Percentiles rank a stretch among this genome's conserved stretches.
phyloP scores from a whole-genome alignment of 2,888 invertebrate genomes.

The Andrena fulva region DNA sequence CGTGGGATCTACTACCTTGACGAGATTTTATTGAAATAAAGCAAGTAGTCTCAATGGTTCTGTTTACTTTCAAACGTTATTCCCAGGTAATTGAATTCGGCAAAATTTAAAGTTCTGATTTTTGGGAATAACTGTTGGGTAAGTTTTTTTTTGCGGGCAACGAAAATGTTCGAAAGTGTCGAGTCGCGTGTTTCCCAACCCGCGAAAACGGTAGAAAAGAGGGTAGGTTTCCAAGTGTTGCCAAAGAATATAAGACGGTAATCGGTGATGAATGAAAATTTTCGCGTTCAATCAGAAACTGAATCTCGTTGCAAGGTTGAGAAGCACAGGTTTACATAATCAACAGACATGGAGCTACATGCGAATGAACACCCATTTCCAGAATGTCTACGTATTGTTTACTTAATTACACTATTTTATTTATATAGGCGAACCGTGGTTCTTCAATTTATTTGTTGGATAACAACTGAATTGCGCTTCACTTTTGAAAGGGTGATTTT shows the following conservation, averaged over 20 bases:
- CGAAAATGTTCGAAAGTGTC: slow-evolving; percentile 9
- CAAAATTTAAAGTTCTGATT: background rate
- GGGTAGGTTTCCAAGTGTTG: background rate
- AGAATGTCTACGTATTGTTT: slow-evolving; percentile 54
- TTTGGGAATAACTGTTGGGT: background rate
- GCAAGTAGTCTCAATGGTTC: background rate
- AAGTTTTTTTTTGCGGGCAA: background rate
- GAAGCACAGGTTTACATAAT: slow-evolving; percentile 42
- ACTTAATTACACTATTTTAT: slow-evolving; percentile 28
- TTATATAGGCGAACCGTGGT: slow-evolving; percentile 18
- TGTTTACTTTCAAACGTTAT: background rate
- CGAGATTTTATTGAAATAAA: background rate
- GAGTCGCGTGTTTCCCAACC: slow-evolving; percentile 38
- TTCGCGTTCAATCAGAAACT: background rate
- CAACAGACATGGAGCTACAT: slow-evolving; percentile 53
- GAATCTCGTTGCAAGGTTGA: slow-evolving; percentile 15
- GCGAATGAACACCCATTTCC: slow-evolving; percentile 69
- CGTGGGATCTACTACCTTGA: background rate
- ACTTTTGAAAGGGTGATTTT: slow-evolving; percentile 6
- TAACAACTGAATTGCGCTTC: slow-evolving; percentile 14
- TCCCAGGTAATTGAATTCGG: background rate
- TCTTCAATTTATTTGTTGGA: slow-evolving; percentile 21
- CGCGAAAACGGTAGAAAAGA: background rate
- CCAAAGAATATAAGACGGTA: background rate
- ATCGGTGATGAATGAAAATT: background rate